A percentile compares a stretch with the other conserved stretches of the same genome.
Evolutionary conservation across 2,113 vertebrate species (phyloP).

Genomic region (Sander lucioperca): DNA sequence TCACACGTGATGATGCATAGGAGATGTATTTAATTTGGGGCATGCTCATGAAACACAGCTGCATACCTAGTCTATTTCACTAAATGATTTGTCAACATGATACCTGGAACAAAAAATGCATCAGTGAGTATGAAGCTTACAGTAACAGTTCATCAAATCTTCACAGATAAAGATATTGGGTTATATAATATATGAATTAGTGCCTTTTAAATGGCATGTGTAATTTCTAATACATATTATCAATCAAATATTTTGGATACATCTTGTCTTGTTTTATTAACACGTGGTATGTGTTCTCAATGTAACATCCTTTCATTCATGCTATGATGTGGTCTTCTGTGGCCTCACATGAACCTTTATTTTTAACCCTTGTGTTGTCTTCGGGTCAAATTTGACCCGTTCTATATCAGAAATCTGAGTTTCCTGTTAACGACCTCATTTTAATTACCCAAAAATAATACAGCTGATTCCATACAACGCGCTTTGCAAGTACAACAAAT

Average conservation of each 20-base stretch:
- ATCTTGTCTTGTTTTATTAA: neutral
- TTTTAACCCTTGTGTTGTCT: too few relatives aligned
- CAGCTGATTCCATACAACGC: too few relatives aligned
- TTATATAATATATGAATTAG: neutral
- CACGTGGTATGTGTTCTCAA: neutral
- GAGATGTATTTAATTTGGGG: slow-evolving; percentile 7
- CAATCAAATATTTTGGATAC: neutral
- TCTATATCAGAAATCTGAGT: too few relatives aligned
- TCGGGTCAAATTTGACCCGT: too few relatives aligned
- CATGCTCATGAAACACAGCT: slow-evolving; percentile 45
- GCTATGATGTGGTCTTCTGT: neutral
- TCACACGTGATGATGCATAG: slow-evolving; percentile 44
- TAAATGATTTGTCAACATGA: neutral
- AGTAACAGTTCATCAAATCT: neutral
- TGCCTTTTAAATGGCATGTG: neutral
- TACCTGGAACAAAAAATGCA: neutral
- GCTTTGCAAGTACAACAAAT: too few relatives aligned
- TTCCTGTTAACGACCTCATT: too few relatives aligned
- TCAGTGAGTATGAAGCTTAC: neutral
- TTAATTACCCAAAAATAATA: too few relatives aligned
- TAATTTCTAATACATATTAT: neutral
- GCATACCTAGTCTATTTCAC: neutral
- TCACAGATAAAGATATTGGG: neutral
- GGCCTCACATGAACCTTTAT: neutral
- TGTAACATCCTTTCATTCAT: neutral